phyloP scores from a whole-genome alignment of 2,113 vertebrate genomes.

The Laticauda laticaudata region DNA sequence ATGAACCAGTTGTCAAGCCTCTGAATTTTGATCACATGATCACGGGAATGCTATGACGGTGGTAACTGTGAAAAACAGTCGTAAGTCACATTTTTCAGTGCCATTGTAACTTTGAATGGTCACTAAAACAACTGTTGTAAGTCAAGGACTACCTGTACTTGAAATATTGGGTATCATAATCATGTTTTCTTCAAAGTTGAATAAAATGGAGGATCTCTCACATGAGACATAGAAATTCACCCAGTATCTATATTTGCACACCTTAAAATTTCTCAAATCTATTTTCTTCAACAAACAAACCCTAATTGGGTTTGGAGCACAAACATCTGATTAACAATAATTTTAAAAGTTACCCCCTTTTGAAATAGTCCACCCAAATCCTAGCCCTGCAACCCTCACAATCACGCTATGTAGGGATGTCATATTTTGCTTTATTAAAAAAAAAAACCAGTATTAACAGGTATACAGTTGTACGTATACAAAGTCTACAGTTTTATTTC shows the following conservation, averaged over 20 bases:
- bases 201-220: neutral
- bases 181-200: neutral
- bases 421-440: constrained; percentile 1
- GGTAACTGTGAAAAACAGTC: too few species aligned
- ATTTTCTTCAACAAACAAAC: neutral
- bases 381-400: neutral
- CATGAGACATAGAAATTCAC: too few species aligned
- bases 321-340: neutral
- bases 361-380: neutral
- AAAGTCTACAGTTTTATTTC: constrained; percentile 1
- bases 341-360: neutral
- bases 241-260: neutral
- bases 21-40: too few species aligned
- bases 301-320: neutral
- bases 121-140: too few species aligned
- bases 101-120: too few species aligned
- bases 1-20: neutral
- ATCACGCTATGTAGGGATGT: neutral
- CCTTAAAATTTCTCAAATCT: neutral
- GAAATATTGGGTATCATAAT: neutral
- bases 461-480: constrained; percentile 11
- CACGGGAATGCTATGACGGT: too few species aligned
- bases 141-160: too few species aligned
- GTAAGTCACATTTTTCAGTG: too few species aligned
- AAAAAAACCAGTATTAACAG: constrained; percentile 25